Conservation (phyloP, 2,113 vertebrate species). For the Cottus gobio region DNA sequence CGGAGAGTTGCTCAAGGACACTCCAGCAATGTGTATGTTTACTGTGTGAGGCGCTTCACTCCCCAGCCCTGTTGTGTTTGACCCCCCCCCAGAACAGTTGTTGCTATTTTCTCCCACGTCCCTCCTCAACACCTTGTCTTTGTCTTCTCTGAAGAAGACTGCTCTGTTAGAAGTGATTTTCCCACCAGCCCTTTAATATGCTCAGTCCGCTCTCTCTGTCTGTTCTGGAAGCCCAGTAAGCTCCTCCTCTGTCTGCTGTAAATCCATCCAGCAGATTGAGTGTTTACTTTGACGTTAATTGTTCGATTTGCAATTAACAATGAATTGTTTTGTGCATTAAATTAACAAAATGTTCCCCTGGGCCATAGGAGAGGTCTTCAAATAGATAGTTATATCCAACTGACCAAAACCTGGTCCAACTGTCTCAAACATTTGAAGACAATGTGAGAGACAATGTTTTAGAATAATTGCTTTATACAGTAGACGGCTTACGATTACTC, state of each 20-base stretch:
- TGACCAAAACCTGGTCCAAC: background rate
- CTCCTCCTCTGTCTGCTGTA: constrained; percentile 1
- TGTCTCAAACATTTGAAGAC: background rate
- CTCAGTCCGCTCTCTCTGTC: background rate
- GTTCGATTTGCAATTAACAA: background rate
- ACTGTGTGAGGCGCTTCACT: background rate
- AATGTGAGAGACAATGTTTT: background rate
- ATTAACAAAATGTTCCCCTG: background rate
- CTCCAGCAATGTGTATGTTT: background rate
- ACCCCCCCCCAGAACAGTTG: no score
- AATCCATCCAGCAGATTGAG: background rate
- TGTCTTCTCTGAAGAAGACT: background rate
- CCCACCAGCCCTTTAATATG: background rate
- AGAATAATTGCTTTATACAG: background rate
- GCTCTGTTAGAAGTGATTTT: constrained; percentile 2
- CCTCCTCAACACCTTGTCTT: background rate
- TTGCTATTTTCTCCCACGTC: no score
- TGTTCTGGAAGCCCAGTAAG: background rate
- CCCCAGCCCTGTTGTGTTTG: background rate
- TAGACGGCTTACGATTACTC: background rate
- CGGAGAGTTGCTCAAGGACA: constrained; percentile 8
- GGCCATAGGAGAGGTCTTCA: background rate
- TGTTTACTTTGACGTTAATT: background rate
- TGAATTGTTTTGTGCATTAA: background rate
- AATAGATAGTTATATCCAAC: background rate